These are phyloP conservation scores for Lampropteryx suffumata DNA, from an alignment of 2,888 invertebrate species.

Conservation along the genomic window DNA sequence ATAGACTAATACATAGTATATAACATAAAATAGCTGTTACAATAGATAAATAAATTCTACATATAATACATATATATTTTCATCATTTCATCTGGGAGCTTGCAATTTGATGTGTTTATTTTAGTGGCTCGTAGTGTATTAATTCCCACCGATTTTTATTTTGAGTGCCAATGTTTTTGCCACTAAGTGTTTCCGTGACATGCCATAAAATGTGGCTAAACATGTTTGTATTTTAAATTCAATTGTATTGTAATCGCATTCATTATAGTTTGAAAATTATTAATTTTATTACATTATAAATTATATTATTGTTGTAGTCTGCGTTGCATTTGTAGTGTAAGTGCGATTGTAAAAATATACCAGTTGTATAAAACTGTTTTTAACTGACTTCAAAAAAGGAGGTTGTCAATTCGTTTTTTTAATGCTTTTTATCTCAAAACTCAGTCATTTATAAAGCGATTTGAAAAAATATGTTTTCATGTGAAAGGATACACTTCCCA, in stretches of 20 bases:
- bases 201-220: conserved; percentile 26
- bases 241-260: conserved; percentile 73
- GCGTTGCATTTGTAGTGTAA: conserved; percentile 57
- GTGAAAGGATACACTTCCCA: too few relatives aligned
- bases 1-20: conserved; percentile 23
- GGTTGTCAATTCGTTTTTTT: too few relatives aligned
- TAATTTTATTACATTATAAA: conserved; percentile 42
- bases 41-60: conserved; percentile 35
- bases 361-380: too few relatives aligned
- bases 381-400: too few relatives aligned
- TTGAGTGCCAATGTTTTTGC: conserved; percentile 53
- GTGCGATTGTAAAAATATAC: too few relatives aligned
- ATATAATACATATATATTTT: conserved; percentile 14
- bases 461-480: too few relatives aligned
- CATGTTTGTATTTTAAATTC: conserved; percentile 32
- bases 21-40: conserved; percentile 32
- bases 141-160: conserved; percentile 58
- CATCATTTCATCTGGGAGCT: conserved; percentile 41
- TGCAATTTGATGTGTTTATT: conserved; percentile 6
- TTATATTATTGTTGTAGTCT: conserved; percentile 52
- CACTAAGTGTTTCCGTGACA: conserved; percentile 33
- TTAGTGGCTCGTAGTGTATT: conserved; percentile 46
- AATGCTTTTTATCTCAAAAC: too few relatives aligned
- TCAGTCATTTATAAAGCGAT: too few relatives aligned
- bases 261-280: conserved; percentile 71